Evolutionary conservation across 30 jellyfish, hydroid and myxozoan species (phyloP), one percentile per base, ranked within the genome.

Genomic region (Hydractinia symbiolongicarpus): DNA sequence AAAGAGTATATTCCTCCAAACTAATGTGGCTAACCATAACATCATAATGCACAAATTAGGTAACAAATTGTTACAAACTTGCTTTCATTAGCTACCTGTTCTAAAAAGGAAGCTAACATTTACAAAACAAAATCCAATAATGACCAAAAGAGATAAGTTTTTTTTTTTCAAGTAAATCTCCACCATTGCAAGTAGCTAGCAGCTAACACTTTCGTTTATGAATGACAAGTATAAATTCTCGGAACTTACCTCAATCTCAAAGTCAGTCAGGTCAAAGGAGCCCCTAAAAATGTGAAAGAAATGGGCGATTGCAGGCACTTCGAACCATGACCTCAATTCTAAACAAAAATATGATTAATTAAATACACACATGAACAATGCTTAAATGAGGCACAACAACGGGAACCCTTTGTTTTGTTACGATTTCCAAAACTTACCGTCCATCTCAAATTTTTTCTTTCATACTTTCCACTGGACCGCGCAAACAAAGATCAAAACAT

Each of bases 241-340:
- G 44, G 44, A 30, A 30, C 44, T 82, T 84, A 93, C 98, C 98
- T 93, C 98, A 17, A 93, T 86, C 86, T 93, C 98, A 55, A 93
- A 93, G 53, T 93, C 98, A 11, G 89, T 87, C 83, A 93, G 89
- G 84, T 84, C 96, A 82, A 93, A 86, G n/a, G 95, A 92, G 67
- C 91, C 90, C 60, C 91, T 88, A 85, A 93, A 93, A 16, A 93
- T 84, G 78, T 93, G 85, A 80, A 95, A 93, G 78, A 79, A 93
- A 78, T 93, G 96, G 8, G 98, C 96, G 20, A 93, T 93, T 16
- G 98, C 95, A 55, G 98, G 98, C 50, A 93, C 98, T 78, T 93
- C 98, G 55, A 83, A 86, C 96, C 96, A 87, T 17, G 96, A 76
- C 17, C 96, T 90, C 60, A 93, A 77, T 55, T 87, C 96, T 79